Conservation (phyloP, 1,140 invertebrate genomes). For the Papilio xuthus region DNA sequence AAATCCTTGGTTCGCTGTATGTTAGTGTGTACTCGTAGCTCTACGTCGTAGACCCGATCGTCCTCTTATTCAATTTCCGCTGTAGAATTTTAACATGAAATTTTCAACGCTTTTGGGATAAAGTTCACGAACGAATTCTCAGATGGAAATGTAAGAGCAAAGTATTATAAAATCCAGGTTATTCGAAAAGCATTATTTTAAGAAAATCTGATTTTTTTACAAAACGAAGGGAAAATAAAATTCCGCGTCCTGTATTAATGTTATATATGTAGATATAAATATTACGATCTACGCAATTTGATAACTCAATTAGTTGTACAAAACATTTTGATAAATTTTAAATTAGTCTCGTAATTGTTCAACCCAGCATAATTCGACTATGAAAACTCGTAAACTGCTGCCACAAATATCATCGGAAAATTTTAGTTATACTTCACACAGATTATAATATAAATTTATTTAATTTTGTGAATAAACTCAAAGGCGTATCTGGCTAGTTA, state of each 20-base stretch:
- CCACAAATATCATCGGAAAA: no score
- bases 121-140: not conserved
- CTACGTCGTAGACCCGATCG: constrained; percentile 1
- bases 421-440: no score
- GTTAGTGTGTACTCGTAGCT: not conserved
- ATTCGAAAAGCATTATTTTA: constrained; percentile 12
- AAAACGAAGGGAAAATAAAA: not conserved
- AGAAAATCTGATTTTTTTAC: not conserved
- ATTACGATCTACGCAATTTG: no score
- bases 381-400: no score
- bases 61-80: constrained; percentile 27
- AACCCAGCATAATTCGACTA: constrained; percentile 26
- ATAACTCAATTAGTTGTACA: no score
- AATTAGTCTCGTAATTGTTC: constrained; percentile 43
- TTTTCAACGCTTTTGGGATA: constrained; percentile 16
- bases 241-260: no score
- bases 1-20: not conserved
- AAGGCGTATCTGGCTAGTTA: not conserved
- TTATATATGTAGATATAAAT: no score
- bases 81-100: constrained; percentile 29
- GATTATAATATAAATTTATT: no score
- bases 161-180: constrained; percentile 50
- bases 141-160: constrained; percentile 38
- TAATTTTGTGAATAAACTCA: not conserved
- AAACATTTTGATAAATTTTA: constrained; percentile 44